Conservation (phyloP, 2,888 invertebrate species). For the Troglohyphantes excavatus region DNA sequence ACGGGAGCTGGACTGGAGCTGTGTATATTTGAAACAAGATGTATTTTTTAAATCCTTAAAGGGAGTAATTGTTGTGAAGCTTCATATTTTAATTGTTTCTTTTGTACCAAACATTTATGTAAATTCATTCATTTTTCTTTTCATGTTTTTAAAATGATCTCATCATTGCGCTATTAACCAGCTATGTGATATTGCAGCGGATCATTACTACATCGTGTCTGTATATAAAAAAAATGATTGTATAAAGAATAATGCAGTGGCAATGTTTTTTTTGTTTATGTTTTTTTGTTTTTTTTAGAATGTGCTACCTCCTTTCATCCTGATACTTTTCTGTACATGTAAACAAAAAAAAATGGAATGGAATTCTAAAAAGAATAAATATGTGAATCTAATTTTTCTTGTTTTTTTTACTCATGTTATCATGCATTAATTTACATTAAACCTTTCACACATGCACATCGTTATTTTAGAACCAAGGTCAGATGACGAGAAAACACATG, state of each 20-base stretch:
- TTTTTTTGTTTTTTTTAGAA: slow-evolving; percentile 72
- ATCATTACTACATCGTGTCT: slow-evolving; percentile 30
- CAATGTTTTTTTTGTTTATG: slow-evolving; percentile 59
- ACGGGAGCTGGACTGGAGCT: neutral
- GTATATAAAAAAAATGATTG: slow-evolving; percentile 62
- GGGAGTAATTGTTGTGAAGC: slow-evolving; percentile 8
- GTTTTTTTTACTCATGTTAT: too few species aligned
- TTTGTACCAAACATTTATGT: slow-evolving; percentile 49
- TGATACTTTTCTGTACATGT: slow-evolving; percentile 73
- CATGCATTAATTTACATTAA: too few species aligned
- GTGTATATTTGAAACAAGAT: slow-evolving; percentile 40
- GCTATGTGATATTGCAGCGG: slow-evolving; percentile 72
- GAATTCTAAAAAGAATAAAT: slow-evolving; percentile 44
- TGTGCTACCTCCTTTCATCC: slow-evolving; percentile 77
- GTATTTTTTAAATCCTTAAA: slow-evolving; percentile 50
- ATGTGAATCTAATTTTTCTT: too few species aligned
- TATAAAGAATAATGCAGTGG: slow-evolving; percentile 56
- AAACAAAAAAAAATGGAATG: slow-evolving; percentile 66
- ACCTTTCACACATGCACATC: too few species aligned
- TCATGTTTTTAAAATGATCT: slow-evolving; percentile 72
- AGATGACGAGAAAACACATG: too few species aligned
- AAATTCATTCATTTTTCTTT: slow-evolving; percentile 65
- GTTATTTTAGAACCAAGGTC: too few species aligned
- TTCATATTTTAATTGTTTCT: slow-evolving; percentile 32
- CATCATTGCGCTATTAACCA: slow-evolving; percentile 70